Percentiles rank a stretch among this genome's conserved stretches.
Evolutionary conservation across 2,113 vertebrate species (phyloP).

Genomic region (Anolis carolinensis): DNA sequence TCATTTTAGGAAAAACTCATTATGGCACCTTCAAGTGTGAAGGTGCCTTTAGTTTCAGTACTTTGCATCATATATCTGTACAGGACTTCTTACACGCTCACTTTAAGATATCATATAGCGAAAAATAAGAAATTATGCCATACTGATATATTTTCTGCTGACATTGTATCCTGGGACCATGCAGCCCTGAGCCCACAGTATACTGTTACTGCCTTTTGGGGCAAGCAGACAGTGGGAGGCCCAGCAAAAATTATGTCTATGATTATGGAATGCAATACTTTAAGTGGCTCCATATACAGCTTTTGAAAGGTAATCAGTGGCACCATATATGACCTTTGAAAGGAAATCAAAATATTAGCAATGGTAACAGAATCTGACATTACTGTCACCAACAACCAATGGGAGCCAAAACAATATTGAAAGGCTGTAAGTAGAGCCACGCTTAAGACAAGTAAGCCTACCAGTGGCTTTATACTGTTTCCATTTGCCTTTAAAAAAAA

Average conservation of each 20-base stretch:
- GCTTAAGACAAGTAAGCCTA: neutral
- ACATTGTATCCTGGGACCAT: neutral
- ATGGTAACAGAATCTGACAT: neutral
- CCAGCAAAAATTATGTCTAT: neutral
- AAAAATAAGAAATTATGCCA: neutral
- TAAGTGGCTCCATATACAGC: neutral
- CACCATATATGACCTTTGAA: neutral
- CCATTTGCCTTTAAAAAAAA: neutral
- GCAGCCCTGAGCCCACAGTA: neutral
- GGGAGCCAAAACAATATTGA: neutral
- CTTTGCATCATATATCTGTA: neutral
- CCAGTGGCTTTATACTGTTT: neutral
- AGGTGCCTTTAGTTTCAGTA: neutral
- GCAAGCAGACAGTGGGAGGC: neutral
- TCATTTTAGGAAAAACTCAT: neutral
- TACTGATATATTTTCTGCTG: neutral
- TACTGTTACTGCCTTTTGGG: neutral
- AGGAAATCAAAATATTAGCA: neutral
- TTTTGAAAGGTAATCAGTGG: neutral
- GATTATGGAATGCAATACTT: slow-evolving; percentile 9
- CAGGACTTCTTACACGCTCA: neutral
- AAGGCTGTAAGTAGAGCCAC: neutral
- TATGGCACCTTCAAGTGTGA: neutral
- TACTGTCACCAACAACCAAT: neutral
- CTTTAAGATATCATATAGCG: neutral